Evolutionary conservation across 2,888 invertebrate species (phyloP), one percentile per base, ranked within the genome.

Genomic region (Acanthoscelides obtectus): DNA sequence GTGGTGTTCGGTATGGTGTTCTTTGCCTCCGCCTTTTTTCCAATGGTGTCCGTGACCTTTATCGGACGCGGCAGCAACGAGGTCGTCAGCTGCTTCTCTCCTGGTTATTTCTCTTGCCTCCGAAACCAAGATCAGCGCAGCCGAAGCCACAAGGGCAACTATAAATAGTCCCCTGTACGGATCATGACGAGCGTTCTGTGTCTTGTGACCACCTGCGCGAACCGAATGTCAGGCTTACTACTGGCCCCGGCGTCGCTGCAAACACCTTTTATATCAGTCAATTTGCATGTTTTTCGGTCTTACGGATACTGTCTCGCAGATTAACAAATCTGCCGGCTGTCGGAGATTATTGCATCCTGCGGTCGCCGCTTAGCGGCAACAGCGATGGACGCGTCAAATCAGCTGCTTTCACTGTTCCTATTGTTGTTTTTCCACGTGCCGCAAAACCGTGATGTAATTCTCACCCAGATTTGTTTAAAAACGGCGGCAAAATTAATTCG

Each of bases 81-180:
- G 82, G 78, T 90, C 90, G n/a, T 86, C 86, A 74, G 86, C 87
- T 22, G 87, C 85, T 77, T 85, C 85, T 75, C 86, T 85, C 74
- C 88, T 85, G 67, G 86, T 80, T 75, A 88, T 86, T 82, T 89
- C 87, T 68, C 90, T 87, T 80, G 88, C 81, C 84, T 88, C 84
- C 77, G 86, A 75, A 17, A 45, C 45, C 78, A 86, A 71, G 79
- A 86, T 76, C 80, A 87, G 75, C 79, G 85, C 77, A 79, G 88
- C 83, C 78, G 86, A 79, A 78, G 87, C 85, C 74, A 90, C 85
- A 83, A 90, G 79, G 83, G 88, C 85, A 90, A 82, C 70, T 93
- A 94, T 82, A 90, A 91, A 79, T 91, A 93, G 84, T 92, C 94
- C 88, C 89, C 92, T 82, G 90, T 89, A 81, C 90, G 90, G 6